A percentile compares a stretch with the other conserved stretches of the same genome.
Conservation (phyloP, 2,888 invertebrate species). For the Stegana nigrithorax region DNA sequence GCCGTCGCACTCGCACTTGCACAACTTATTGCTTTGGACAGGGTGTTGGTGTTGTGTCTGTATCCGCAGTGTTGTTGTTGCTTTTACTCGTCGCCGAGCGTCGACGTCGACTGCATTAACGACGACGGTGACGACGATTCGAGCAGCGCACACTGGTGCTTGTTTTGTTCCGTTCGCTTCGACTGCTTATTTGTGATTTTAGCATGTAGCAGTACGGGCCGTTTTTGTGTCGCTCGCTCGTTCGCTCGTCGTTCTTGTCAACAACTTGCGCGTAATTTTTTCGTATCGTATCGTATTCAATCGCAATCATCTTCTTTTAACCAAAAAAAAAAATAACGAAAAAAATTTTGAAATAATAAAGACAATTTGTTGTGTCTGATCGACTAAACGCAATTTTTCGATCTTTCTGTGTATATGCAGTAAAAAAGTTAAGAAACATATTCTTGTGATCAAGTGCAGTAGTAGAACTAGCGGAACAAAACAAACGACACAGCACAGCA, state of each 20-base stretch:
- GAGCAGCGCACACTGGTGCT: slow-evolving; percentile 23
- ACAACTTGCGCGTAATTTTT: slow-evolving; percentile 48
- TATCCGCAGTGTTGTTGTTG: no score
- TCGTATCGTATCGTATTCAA: slow-evolving; percentile 43
- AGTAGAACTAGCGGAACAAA: background rate
- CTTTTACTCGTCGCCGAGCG: no score
- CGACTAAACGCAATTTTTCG: no score
- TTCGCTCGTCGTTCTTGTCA: slow-evolving; percentile 39
- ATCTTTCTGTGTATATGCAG: no score
- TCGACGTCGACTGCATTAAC: slow-evolving; percentile 8
- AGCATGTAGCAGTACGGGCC: slow-evolving; percentile 63
- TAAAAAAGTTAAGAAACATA: no score
- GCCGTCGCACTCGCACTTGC: no score
- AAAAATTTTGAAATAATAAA: no score
- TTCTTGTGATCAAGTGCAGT: no score
- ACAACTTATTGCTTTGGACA: no score
- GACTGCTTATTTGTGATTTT: slow-evolving; percentile 66
- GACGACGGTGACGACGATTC: background rate
- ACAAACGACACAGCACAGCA: no score
- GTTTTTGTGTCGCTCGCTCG: slow-evolving; percentile 49
- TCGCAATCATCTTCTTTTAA: slow-evolving; percentile 42
- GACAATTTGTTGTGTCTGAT: no score
- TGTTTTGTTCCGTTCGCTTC: slow-evolving; percentile 55
- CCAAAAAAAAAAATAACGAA: slow-evolving; percentile 37
- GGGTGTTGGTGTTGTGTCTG: no score